Evolutionary conservation across 2,888 invertebrate species (phyloP), one percentile per base, ranked within the genome.

Genomic region (Cabera pusaria): DNA sequence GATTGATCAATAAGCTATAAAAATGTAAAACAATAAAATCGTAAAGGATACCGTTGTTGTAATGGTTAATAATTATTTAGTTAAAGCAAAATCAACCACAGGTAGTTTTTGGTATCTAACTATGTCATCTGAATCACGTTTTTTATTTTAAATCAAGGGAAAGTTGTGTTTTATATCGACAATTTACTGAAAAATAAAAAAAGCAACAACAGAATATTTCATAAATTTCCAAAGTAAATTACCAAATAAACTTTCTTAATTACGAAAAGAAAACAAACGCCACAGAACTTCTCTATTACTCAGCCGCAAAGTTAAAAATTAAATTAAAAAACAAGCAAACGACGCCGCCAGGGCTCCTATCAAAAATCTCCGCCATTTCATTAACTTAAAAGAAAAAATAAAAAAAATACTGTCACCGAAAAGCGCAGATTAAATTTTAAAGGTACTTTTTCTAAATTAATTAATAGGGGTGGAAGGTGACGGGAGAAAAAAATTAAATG

Each of bases 391-490:
- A 45, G 45, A 53, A 55, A 55, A 57, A 56, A 52, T 49, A 33
- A 50, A 62, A 67, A 66, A 68, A 65, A 71, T 67, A 82, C 71
- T 79, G 83, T 83, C 82, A 70, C 73, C 73, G 59, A 66, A 77
- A 76, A 72, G 78, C 75, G 71, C 58, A 83, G 80, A 86, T 86
- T 86, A 86, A 86, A 85, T 80, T 83, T 81, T 82, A 80, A 78
- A 70, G 76, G 76, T 67, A 74, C 75, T 80, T 79, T 36, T 77
- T 78, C 72, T 72, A 77, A 85, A 83, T 84, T 86, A 86, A 86
- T 86, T 85, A 86, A 44, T 49, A 35, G 42, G 82, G 77, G 77
- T 52, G 60, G 59, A 72, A 79, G 78, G 78, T 75, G 78, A 73
- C 60, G 70, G 64, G 64, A 66, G 67, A 83, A 85, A n/a, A 85